These are phyloP conservation scores for Chionomys nivalis DNA, from an alignment of 2,113 vertebrate species.

Conservation along the genomic window DNA sequence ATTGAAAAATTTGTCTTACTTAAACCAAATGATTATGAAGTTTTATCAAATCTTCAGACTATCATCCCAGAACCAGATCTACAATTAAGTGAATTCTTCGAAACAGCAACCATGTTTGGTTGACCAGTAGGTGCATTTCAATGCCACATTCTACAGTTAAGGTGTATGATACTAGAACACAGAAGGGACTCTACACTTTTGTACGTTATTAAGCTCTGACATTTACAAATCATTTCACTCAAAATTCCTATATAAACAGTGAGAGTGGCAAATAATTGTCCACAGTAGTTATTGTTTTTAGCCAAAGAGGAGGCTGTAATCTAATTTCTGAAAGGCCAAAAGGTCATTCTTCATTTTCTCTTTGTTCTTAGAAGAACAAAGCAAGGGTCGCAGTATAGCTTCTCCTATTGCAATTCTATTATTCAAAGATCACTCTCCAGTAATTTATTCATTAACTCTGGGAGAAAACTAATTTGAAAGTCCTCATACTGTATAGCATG, in stretches of 20 bases:
- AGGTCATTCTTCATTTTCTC: constrained; percentile 34
- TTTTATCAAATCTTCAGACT: neutral
- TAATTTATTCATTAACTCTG: constrained; percentile 72
- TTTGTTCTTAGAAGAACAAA: constrained; percentile 50
- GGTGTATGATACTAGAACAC: neutral
- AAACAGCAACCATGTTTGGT: rapidly evolving
- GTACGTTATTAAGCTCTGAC: neutral
- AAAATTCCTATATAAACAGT: neutral
- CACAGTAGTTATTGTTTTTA: neutral
- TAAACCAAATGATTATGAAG: neutral
- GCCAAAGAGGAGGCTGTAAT: neutral
- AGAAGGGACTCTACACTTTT: neutral
- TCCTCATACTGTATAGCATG: constrained; percentile 18
- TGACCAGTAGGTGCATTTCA: neutral
- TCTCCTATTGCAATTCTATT: constrained; percentile 34
- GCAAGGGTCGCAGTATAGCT: neutral
- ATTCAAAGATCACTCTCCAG: constrained; percentile 53
- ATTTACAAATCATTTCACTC: neutral
- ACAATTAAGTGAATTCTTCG: neutral
- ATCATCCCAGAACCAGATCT: neutral
- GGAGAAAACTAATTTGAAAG: constrained; percentile 61
- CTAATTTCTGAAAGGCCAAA: constrained; percentile 53
- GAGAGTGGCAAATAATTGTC: neutral
- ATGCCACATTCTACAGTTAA: neutral
- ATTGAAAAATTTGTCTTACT: neutral